Percentiles rank a stretch among this genome's conserved stretches.
Evolutionary conservation across 2,888 invertebrate species (phyloP).

Genomic region (Lepas anatifera): DNA sequence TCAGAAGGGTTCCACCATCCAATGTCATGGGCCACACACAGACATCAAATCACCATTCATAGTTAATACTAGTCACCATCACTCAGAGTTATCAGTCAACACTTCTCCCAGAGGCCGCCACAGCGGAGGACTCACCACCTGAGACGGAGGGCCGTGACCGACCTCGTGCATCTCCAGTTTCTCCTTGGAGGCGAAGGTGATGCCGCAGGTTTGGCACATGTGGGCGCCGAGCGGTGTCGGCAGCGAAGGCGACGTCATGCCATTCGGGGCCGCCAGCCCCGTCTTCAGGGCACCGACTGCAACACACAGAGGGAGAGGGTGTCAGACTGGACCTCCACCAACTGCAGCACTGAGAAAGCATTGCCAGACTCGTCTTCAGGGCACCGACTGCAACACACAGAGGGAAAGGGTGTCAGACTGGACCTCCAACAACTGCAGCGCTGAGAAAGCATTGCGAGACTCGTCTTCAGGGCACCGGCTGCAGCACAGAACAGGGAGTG

Average conservation of each 20-base stretch:
- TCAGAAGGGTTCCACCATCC: too few species aligned
- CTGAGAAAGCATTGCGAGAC: too few species aligned
- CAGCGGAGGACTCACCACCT: constrained; percentile 7
- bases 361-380: not conserved
- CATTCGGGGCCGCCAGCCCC: not conserved
- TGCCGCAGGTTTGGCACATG: constrained; percentile 8
- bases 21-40: too few species aligned
- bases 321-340: too few species aligned
- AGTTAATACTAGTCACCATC: too few species aligned
- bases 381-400: not conserved
- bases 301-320: too few species aligned
- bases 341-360: too few species aligned
- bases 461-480: not conserved
- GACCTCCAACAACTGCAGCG: too few species aligned
- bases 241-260: not conserved
- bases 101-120: too few species aligned
- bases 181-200: constrained; percentile 5
- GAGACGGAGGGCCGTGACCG: not conserved
- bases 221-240: not conserved
- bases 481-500: not conserved
- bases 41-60: too few species aligned
- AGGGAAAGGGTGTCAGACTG: too few species aligned
- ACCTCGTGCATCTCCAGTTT: constrained; percentile 12
- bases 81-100: too few species aligned
- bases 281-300: constrained; percentile 7